Conservation (phyloP, 2,113 vertebrate genomes). For the Clupea harengus region DNA sequence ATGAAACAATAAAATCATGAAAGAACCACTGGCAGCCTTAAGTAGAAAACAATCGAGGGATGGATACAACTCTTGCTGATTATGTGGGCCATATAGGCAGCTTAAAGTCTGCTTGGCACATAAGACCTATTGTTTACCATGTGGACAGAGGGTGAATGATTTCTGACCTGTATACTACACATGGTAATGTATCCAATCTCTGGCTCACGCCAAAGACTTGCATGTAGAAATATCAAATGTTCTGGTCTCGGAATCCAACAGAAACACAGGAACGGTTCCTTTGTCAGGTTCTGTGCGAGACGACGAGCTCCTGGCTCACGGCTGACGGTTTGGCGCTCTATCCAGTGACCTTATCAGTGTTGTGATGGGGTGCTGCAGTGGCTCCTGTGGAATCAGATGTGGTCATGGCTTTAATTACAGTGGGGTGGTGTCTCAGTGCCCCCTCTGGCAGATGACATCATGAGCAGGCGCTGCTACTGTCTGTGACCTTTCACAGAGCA, state of each 20-base stretch:
- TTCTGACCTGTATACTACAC: not conserved
- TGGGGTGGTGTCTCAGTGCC: not conserved
- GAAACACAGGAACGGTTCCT: too few species aligned
- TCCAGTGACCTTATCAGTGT: too few species aligned
- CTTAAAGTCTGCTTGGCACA: not conserved
- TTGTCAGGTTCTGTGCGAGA: too few species aligned
- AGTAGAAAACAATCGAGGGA: not conserved
- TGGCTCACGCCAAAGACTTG: not conserved
- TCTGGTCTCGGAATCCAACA: not conserved
- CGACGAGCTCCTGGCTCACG: too few species aligned
- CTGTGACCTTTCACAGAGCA: constrained; percentile 9
- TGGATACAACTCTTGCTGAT: not conserved
- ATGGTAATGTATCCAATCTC: not conserved
- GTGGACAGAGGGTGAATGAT: not conserved
- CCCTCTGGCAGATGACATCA: not conserved
- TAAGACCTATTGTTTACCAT: not conserved
- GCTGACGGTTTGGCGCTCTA: too few species aligned
- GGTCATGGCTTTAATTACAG: too few species aligned
- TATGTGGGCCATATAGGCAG: not conserved
- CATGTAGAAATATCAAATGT: not conserved
- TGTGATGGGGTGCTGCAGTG: too few species aligned
- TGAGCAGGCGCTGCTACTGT: not conserved
- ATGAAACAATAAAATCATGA: not conserved
- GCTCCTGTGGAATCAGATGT: too few species aligned
- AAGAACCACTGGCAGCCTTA: not conserved